phyloP scores from a whole-genome alignment of 2,113 vertebrate species.

The Urocynchramus pylzowi region DNA sequence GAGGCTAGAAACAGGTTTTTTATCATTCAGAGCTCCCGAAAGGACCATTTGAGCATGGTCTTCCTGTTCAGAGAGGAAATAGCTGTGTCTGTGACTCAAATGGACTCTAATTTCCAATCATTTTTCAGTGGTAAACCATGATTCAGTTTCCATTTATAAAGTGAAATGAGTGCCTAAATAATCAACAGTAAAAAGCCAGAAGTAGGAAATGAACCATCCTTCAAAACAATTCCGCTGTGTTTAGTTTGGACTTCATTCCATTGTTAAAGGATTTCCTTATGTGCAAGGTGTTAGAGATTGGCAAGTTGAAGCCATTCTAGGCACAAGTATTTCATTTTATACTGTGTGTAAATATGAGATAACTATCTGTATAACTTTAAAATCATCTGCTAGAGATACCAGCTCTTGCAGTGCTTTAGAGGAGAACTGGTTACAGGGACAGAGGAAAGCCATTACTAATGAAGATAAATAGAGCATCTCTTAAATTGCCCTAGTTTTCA shows the following conservation, averaged over 20 bases:
- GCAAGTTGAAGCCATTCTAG: neutral
- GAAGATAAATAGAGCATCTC: neutral
- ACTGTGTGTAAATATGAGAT: neutral
- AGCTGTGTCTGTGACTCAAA: conserved; percentile 66
- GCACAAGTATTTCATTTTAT: neutral
- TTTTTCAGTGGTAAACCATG: conserved; percentile 74
- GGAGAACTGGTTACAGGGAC: neutral
- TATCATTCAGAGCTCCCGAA: conserved; percentile 69
- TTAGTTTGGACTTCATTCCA: conserved; percentile 69
- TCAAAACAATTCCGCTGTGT: conserved; percentile 72
- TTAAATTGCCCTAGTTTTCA: neutral
- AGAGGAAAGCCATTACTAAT: neutral
- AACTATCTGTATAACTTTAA: neutral
- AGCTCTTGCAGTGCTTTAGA: neutral
- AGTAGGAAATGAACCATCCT: conserved; percentile 74
- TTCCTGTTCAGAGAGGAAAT: conserved; percentile 80
- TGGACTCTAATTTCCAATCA: conserved; percentile 72
- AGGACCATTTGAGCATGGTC: conserved; percentile 60
- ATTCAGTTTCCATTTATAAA: conserved; percentile 82
- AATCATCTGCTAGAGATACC: neutral
- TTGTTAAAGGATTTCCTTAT: conserved; percentile 78
- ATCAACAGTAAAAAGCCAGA: conserved; percentile 61
- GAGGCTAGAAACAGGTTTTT: conserved; percentile 56
- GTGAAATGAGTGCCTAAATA: conserved; percentile 69
- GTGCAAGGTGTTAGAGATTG: conserved; percentile 65